Evolutionary conservation across 2,888 invertebrate species (phyloP).

Genomic region (Apamea anceps): DNA sequence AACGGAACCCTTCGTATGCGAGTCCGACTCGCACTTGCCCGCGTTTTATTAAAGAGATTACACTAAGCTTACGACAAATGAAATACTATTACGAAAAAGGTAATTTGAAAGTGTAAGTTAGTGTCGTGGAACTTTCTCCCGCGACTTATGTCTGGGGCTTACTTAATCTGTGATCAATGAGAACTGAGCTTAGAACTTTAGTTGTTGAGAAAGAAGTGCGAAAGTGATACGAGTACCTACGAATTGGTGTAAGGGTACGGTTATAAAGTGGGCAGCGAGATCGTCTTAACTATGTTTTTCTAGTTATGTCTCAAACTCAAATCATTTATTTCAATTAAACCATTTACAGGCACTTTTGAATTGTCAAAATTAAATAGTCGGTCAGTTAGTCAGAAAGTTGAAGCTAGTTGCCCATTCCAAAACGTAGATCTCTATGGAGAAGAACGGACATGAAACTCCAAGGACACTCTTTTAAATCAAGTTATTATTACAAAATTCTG

Average conservation of each 20-base stretch:
- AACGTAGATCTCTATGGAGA: no score
- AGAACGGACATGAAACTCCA: no score
- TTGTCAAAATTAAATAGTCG: no score
- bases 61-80: slow-evolving; percentile 59
- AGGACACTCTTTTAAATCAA: no score
- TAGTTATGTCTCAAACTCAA: neutral
- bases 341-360: no score
- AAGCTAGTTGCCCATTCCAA: no score
- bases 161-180: slow-evolving; percentile 44
- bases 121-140: slow-evolving; percentile 70
- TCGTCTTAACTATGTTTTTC: neutral
- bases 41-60: slow-evolving; percentile 60
- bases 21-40: neutral
- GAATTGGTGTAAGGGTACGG: neutral
- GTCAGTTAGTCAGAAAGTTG: no score
- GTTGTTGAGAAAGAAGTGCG: neutral
- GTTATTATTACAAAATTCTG: no score
- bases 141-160: slow-evolving; percentile 61
- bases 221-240: slow-evolving; percentile 25
- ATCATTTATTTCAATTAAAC: no score
- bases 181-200: slow-evolving; percentile 18
- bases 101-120: slow-evolving; percentile 62
- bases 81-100: slow-evolving; percentile 57
- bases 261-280: neutral
- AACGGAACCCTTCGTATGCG: neutral